Evolutionary conservation across 1,140 invertebrate species (phyloP).

Genomic region (Aphelenchoides avenae): DNA sequence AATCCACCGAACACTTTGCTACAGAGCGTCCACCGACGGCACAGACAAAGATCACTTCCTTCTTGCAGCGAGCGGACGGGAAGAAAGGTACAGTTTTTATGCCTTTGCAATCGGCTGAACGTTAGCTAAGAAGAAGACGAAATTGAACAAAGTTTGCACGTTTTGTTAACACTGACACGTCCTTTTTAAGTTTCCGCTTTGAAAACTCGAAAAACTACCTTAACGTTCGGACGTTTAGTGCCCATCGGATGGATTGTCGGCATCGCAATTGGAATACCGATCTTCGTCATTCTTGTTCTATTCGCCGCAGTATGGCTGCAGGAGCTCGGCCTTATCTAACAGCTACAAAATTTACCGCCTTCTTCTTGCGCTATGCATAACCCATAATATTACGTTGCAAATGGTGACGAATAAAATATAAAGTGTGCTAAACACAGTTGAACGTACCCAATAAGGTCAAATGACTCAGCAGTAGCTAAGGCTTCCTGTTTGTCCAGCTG

Average conservation of each 20-base stretch:
- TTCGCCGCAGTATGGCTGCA: conserved; percentile 42
- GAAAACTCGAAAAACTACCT: neutral
- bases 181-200: neutral
- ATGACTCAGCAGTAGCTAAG: no score
- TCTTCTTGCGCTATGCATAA: neutral
- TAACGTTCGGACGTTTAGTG: conserved; percentile 21
- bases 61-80: no score
- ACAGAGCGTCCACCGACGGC: no score
- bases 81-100: no score
- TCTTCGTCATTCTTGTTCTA: conserved; percentile 39
- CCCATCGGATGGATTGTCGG: conserved; percentile 35
- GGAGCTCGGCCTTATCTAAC: conserved; percentile 41
- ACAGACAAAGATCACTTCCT: no score
- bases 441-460: no score
- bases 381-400: no score
- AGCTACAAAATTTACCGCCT: neutral
- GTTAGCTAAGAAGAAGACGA: no score
- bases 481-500: no score
- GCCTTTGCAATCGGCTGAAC: no score
- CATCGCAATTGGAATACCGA: conserved; percentile 31
- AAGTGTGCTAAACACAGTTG: no score
- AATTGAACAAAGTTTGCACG: conserved; percentile 1
- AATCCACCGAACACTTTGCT: neutral
- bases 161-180: conserved; percentile 10
- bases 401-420: no score